These are phyloP conservation scores for Tetramorium simillimum DNA, from an alignment of 1,140 invertebrate genomes.

Conservation along the genomic window DNA sequence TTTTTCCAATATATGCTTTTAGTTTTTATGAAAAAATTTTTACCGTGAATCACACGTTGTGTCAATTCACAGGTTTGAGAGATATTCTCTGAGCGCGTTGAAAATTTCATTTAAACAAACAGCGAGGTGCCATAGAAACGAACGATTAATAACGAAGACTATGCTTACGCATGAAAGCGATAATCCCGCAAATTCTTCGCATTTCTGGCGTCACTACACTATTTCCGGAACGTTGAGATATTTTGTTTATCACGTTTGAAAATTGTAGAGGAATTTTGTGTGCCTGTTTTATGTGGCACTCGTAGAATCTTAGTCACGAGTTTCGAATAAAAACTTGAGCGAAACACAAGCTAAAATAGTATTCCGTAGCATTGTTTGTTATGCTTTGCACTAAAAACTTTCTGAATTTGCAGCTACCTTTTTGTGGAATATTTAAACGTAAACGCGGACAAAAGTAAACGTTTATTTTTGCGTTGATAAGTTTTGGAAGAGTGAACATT, in stretches of 20 bases:
- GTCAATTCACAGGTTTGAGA: neutral
- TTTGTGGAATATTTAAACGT: neutral
- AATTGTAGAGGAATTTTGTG: slow-evolving; percentile 18
- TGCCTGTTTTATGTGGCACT: neutral
- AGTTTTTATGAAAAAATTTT: neutral
- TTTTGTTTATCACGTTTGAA: slow-evolving; percentile 38
- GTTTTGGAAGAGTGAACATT: neutral
- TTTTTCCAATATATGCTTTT: neutral
- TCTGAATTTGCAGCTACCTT: neutral
- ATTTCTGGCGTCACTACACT: slow-evolving; percentile 1
- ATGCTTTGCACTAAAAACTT: neutral
- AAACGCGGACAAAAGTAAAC: neutral
- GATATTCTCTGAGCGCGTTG: neutral
- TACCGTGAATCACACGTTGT: neutral
- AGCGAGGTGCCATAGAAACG: neutral
- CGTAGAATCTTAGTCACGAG: neutral
- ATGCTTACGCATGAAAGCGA: neutral
- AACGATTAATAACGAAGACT: slow-evolving; percentile 43
- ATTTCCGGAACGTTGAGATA: slow-evolving; percentile 24
- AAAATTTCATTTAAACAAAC: slow-evolving; percentile 32
- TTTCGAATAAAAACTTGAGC: neutral
- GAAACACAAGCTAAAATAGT: neutral
- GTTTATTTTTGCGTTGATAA: neutral
- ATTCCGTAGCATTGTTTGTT: neutral
- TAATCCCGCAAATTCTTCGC: slow-evolving; percentile 19